These are phyloP conservation scores for Formicarius rufipectus DNA, from an alignment of 2,113 vertebrate species.

Conservation along the genomic window DNA sequence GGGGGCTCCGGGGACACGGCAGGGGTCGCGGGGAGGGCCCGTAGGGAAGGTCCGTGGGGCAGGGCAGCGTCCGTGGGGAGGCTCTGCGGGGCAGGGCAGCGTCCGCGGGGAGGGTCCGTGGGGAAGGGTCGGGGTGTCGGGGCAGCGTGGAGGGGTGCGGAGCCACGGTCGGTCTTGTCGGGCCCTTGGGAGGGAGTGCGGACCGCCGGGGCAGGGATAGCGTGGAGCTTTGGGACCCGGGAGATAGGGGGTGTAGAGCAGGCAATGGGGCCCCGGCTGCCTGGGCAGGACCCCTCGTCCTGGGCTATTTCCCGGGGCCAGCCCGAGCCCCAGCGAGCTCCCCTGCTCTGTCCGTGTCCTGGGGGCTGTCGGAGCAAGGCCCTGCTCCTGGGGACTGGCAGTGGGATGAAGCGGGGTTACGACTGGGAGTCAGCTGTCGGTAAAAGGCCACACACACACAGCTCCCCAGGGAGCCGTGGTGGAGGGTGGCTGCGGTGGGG, in stretches of 20 bases:
- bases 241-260: neutral
- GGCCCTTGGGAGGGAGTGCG: neutral
- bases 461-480: rapidly evolving
- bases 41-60: neutral
- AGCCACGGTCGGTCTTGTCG: neutral
- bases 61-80: neutral
- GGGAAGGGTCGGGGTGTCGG: neutral
- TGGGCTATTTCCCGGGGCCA: rapidly evolving
- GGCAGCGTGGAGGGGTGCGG: neutral
- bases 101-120: neutral
- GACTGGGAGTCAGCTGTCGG: neutral
- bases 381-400: neutral
- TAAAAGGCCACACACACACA: rapidly evolving
- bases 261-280: neutral
- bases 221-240: neutral
- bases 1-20: too few species aligned
- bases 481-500: neutral
- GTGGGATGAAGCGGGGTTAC: neutral
- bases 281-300: neutral
- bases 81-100: neutral
- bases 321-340: neutral
- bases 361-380: neutral
- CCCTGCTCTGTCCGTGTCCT: neutral
- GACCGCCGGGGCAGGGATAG: neutral
- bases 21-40: neutral